Evolutionary conservation across 2,113 vertebrate genomes (phyloP).

Genomic region (Camelus dromedarius): DNA sequence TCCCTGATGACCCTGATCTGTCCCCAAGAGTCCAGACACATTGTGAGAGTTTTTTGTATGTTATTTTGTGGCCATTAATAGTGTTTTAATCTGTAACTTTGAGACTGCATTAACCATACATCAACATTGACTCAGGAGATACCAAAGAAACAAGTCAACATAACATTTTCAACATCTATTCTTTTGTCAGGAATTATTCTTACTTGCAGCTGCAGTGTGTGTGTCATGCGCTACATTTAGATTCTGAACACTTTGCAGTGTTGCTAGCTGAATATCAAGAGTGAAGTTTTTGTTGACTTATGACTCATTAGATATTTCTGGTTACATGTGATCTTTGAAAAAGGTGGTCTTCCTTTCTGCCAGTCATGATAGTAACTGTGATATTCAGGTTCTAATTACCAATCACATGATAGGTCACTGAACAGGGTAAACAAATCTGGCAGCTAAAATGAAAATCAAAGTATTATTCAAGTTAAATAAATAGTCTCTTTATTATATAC

Average conservation of each 20-base stretch:
- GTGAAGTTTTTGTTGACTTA: slow-evolving; percentile 64
- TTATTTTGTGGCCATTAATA: neutral
- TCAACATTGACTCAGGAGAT: slow-evolving; percentile 15
- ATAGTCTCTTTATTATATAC: neutral
- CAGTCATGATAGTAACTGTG: slow-evolving; percentile 76
- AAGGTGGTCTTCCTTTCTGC: slow-evolving; percentile 75
- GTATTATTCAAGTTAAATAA: neutral
- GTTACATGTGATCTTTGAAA: slow-evolving; percentile 83
- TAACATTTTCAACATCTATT: neutral
- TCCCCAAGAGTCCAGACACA: neutral
- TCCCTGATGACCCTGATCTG: neutral
- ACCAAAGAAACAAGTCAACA: neutral
- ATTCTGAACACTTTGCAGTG: neutral
- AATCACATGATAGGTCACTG: slow-evolving; percentile 47
- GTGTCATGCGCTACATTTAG: slow-evolving; percentile 34
- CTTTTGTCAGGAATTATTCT: neutral
- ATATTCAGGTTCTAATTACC: slow-evolving; percentile 78
- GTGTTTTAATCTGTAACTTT: slow-evolving; percentile 28
- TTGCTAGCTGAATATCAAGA: slow-evolving; percentile 30
- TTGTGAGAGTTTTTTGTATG: neutral
- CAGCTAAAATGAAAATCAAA: slow-evolving; percentile 12
- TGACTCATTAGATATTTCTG: slow-evolving; percentile 71
- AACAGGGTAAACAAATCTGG: slow-evolving; percentile 65
- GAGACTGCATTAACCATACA: neutral
- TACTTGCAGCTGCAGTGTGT: neutral